A percentile compares a stretch with the other conserved stretches of the same genome.
Conservation (phyloP, 1,140 invertebrate species). For the Bacillus rossius region DNA sequence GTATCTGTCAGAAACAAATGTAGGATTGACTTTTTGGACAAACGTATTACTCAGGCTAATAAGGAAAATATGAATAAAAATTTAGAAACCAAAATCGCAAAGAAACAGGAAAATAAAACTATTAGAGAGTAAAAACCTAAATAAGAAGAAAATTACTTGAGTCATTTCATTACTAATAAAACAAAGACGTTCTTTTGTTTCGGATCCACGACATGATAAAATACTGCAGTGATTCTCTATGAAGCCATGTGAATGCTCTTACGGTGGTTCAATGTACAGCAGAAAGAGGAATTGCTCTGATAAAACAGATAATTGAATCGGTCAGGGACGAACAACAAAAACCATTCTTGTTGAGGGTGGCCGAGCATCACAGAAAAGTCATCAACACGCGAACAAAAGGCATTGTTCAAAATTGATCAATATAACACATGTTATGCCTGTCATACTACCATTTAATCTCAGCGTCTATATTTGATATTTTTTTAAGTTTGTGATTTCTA, state of each 20-base stretch:
- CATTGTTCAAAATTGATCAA: slow-evolving; percentile 6
- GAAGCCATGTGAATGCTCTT: too few species aligned
- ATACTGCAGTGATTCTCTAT: not conserved
- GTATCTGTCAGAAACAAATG: not conserved
- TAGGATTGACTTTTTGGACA: not conserved
- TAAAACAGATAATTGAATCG: not conserved
- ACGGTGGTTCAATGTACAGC: not conserved
- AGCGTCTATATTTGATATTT: too few species aligned
- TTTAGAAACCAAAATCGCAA: not conserved
- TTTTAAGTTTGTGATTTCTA: too few species aligned
- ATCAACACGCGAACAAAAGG: slow-evolving; percentile 10
- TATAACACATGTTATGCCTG: not conserved
- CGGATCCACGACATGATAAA: not conserved
- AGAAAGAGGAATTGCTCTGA: not conserved
- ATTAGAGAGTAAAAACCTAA: not conserved
- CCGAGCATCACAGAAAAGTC: slow-evolving; percentile 10
- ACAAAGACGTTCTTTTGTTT: not conserved
- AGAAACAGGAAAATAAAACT: not conserved
- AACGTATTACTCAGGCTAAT: not conserved
- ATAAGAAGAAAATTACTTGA: not conserved
- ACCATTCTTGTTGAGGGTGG: slow-evolving; percentile 8
- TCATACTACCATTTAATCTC: not conserved
- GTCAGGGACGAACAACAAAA: not conserved
- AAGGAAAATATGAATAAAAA: too few species aligned
- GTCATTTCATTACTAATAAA: not conserved